phyloP scores from a whole-genome alignment of 2,797 vertebrate genomes.

The Danio tinwini region DNA sequence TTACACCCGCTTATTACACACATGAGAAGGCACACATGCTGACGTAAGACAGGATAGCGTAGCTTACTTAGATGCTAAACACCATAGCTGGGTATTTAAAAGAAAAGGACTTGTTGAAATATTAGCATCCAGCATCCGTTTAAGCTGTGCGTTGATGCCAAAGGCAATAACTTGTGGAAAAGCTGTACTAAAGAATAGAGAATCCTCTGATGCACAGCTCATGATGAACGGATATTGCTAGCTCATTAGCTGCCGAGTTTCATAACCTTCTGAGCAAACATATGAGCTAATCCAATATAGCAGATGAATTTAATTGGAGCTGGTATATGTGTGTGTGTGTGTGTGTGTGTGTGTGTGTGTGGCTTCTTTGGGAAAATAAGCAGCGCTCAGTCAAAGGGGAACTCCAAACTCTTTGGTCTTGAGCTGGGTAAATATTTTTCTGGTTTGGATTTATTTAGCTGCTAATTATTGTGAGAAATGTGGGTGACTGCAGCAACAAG shows the following conservation, averaged over 20 bases:
- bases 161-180: conserved; percentile 1
- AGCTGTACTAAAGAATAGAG: not conserved
- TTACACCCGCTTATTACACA: conserved; percentile 39
- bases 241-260: conserved; percentile 26
- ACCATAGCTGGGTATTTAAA: conserved; percentile 1
- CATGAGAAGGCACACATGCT: conserved; percentile 30
- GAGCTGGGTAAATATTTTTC: conserved; percentile 50
- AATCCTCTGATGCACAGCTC: conserved; percentile 2
- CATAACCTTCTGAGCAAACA: conserved; percentile 47
- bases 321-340: conserved; percentile 23
- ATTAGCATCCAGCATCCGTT: conserved; percentile 11
- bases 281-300: conserved; percentile 52
- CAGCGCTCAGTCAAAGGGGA: conserved; percentile 35
- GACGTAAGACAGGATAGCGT: conserved; percentile 11
- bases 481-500: conserved; percentile 1
- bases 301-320: conserved; percentile 52
- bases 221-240: conserved; percentile 30
- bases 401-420: conserved; percentile 47
- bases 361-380: conserved; percentile 46
- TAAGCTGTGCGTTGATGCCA: not conserved
- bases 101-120: conserved; percentile 29
- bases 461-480: conserved; percentile 46
- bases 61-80: not conserved
- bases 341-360: conserved; percentile 33
- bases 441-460: conserved; percentile 27